These are phyloP conservation scores for Trichogramma evanescens DNA, from an alignment of 2,888 invertebrate species.

Conservation along the genomic window DNA sequence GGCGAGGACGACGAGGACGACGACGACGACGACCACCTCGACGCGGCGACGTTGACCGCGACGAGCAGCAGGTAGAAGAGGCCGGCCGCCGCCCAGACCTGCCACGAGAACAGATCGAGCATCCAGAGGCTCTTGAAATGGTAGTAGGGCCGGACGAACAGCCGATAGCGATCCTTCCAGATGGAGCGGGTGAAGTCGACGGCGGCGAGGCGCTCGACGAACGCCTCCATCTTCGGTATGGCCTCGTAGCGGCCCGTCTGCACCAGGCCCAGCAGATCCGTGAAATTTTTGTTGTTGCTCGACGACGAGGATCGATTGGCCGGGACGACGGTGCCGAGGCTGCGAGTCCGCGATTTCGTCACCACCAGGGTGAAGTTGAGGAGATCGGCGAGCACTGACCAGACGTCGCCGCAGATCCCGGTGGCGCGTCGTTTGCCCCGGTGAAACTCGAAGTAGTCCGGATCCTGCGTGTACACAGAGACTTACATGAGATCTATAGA, in stretches of 20 bases:
- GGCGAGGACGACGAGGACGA: too few relatives aligned
- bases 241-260: slow-evolving; percentile 19
- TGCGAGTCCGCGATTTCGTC: neutral
- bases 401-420: slow-evolving; percentile 29
- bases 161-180: slow-evolving; percentile 21
- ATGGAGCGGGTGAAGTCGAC: slow-evolving; percentile 20
- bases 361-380: slow-evolving; percentile 27
- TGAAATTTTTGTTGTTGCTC: slow-evolving; percentile 9
- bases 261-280: slow-evolving; percentile 18
- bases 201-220: neutral
- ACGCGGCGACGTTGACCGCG: too few relatives aligned
- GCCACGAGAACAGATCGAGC: slow-evolving; percentile 25
- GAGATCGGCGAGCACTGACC: slow-evolving; percentile 25
- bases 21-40: too few relatives aligned
- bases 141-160: slow-evolving; percentile 14
- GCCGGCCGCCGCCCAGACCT: neutral
- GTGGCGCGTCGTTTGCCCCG: slow-evolving; percentile 25
- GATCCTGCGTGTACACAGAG: neutral
- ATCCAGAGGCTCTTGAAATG: slow-evolving; percentile 24
- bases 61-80: too few relatives aligned
- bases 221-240: slow-evolving; percentile 19
- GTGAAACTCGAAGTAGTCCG: slow-evolving; percentile 19
- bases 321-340: neutral
- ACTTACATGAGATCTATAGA: neutral
- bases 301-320: too few relatives aligned